These are phyloP conservation scores for Podargus strigoides DNA, from an alignment of 2,797 vertebrate genomes.

Conservation along the genomic window DNA sequence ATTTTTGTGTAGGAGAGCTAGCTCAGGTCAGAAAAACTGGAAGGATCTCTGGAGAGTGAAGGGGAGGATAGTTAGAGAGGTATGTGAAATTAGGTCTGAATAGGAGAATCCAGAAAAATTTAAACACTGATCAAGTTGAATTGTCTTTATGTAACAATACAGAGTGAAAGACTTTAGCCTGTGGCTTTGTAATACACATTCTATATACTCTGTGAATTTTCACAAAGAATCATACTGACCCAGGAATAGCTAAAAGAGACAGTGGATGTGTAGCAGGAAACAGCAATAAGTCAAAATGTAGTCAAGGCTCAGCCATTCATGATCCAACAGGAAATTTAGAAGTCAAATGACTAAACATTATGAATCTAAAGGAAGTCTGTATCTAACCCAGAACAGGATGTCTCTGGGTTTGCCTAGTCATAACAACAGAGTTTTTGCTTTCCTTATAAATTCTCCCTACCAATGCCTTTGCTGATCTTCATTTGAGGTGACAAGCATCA, in stretches of 20 bases:
- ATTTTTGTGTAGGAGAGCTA: neutral
- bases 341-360: neutral
- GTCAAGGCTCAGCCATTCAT: neutral
- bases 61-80: neutral
- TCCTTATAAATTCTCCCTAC: neutral
- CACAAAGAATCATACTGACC: neutral
- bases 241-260: neutral
- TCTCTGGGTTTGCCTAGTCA: neutral
- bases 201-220: neutral
- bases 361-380: neutral
- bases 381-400: neutral
- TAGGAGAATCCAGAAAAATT: neutral
- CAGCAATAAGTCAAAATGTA: neutral
- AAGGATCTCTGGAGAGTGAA: neutral
- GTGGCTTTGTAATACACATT: neutral
- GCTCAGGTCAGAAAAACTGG: neutral
- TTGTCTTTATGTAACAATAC: neutral
- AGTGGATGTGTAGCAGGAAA: neutral
- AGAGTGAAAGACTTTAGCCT: neutral
- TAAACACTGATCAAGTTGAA: neutral
- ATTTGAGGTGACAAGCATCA: constrained; percentile 33
- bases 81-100: rapidly evolving
- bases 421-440: neutral
- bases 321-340: neutral
- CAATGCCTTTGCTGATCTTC: constrained; percentile 5